Evolutionary conservation across 2,113 vertebrate species (phyloP), one percentile per base, ranked within the genome.

Genomic region (Oplegnathus fasciatus): DNA sequence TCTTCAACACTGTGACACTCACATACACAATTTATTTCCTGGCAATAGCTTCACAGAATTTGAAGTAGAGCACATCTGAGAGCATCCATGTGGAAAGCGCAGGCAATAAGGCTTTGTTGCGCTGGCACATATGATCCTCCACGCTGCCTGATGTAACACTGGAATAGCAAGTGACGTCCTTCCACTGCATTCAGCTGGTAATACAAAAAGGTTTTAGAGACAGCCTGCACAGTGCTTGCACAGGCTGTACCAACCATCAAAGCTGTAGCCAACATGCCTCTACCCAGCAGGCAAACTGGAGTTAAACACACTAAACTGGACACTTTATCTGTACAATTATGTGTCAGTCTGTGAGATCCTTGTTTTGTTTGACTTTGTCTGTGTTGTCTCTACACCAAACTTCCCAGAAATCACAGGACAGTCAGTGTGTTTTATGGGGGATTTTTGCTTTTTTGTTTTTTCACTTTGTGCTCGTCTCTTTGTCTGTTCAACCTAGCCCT

Each of bases 1-100:
- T 91, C 48, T 13, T 81, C 68, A 65, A 20, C 76, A 55, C 65
- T 83, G 77, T 73, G 60, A 85, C 50, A 28, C 65, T 48, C 76
- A 58, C 72, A 72, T 62, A 84, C 62, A 77, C 85, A 82, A 83
- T 89, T 86, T 88, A 85, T 90, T 90, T 84, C 58, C 88, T 86
- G 86, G 85, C 85, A 89, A 30, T 71, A 48, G 85, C 87, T 90
- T 85, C 86, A 75, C 76, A 87, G 84, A 85, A 76, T 87, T 85
- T 89, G 75, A 91, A 88, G 66, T 52, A 14, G 79, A 89, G 80
- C 81, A 83, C 86, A 87, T 92, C 88, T 78, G 89, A 92, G 55
- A 30, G 60, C 66, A 37, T 55, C 88, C 78, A 86, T 87, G 86
- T 81, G 86, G 83, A 92, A 93, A 91, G 82, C 76, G 80, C 30